A percentile compares a stretch with the other conserved stretches of the same genome.
phyloP scores from a whole-genome alignment of 1,140 invertebrate species.

The Neodiprion lecontei region DNA sequence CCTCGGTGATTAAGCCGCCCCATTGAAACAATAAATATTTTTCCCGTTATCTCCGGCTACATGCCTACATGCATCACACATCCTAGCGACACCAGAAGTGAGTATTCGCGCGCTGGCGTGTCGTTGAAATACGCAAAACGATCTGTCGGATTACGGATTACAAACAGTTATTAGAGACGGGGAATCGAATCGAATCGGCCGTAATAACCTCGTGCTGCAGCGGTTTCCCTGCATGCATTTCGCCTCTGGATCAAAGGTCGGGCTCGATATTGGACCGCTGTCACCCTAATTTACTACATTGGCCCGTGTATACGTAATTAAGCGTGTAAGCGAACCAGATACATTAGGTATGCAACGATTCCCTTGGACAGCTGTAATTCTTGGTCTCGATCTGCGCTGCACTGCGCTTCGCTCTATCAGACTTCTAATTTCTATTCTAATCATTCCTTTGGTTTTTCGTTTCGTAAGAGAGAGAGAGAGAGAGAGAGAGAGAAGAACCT shows the following conservation, averaged over 20 bases:
- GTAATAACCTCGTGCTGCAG: neutral
- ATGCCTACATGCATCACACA: too few relatives aligned
- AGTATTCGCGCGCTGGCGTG: too few relatives aligned
- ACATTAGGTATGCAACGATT: constrained; percentile 2
- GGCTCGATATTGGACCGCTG: neutral
- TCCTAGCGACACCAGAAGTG: too few relatives aligned
- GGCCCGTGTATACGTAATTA: neutral
- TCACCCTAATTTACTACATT: neutral
- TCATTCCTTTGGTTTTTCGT: constrained; percentile 11
- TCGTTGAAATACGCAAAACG: neutral
- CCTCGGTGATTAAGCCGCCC: neutral
- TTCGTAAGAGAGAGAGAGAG: constrained; percentile 10
- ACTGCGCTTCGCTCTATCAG: neutral
- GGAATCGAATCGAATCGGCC: too few relatives aligned
- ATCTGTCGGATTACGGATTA: neutral
- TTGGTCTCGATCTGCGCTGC: neutral
- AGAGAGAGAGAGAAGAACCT: constrained; percentile 4
- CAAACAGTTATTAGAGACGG: too few relatives aligned
- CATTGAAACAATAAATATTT: constrained; percentile 6
- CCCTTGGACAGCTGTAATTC: neutral
- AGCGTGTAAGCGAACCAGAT: constrained; percentile 4
- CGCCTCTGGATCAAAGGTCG: neutral
- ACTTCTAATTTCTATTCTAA: neutral
- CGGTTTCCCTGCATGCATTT: neutral
- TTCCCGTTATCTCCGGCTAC: neutral